Conservation (phyloP, 2,113 vertebrate genomes). For the Ovis aries region ARS-UI_Ramb_v3.0 NC_056067.1:64985501-64986000, state of each 20-base stretch:
- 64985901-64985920: not conserved
- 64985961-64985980: not conserved
- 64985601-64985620: not conserved
- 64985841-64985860: accelerated
- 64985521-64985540: not conserved
- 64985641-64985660: not conserved
- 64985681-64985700: not conserved
- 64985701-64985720: not conserved
- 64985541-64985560: not conserved
- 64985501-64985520: not conserved
- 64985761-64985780: not conserved
- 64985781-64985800: not conserved
- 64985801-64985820: not conserved
- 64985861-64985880: not conserved
- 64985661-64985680: not conserved
- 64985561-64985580: not conserved
- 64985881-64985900: not conserved
- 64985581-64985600: not conserved
- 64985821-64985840: not conserved
- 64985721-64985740: not conserved
- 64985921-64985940: not conserved
- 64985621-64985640: not conserved
- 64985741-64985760: not conserved
- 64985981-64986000: not conserved
- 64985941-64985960: not conserved